A percentile compares a stretch with the other conserved stretches of the same genome.
Evolutionary conservation across 2,888 invertebrate species (phyloP).

Genomic region (Cyrtodaria siliqua): DNA sequence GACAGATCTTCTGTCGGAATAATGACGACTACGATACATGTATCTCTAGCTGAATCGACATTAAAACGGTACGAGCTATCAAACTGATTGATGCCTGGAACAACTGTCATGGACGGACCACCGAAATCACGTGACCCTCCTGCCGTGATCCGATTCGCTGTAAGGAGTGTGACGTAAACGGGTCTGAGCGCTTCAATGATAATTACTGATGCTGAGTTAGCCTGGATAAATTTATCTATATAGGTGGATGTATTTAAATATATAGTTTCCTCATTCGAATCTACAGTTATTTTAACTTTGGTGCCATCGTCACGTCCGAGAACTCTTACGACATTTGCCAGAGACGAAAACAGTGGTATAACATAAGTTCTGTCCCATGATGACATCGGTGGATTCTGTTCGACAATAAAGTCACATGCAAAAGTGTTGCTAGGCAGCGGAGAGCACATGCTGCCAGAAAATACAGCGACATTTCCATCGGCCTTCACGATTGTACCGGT

Average conservation of each 20-base stretch:
- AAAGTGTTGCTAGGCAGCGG: slow-evolving; percentile 11
- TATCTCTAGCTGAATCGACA: neutral
- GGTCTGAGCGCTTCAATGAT: neutral
- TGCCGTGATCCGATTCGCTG: too few relatives aligned
- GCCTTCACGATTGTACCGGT: slow-evolving; percentile 47
- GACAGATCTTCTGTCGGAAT: slow-evolving; percentile 6
- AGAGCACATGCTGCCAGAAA: slow-evolving; percentile 39
- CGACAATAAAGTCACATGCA: slow-evolving; percentile 36
- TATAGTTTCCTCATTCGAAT: too few relatives aligned
- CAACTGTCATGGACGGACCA: slow-evolving; percentile 31
- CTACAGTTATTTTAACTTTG: slow-evolving; percentile 8
- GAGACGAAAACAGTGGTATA: slow-evolving; percentile 26
- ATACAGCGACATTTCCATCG: slow-evolving; percentile 42
- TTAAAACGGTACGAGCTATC: slow-evolving; percentile 22
- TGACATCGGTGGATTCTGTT: slow-evolving; percentile 31
- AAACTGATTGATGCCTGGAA: slow-evolving; percentile 37
- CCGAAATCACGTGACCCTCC: too few relatives aligned
- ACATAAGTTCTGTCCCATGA: slow-evolving; percentile 39
- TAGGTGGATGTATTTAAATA: too few relatives aligned
- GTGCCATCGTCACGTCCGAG: slow-evolving; percentile 44
- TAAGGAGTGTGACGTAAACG: too few relatives aligned
- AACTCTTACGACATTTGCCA: slow-evolving; percentile 29
- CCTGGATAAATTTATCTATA: neutral
- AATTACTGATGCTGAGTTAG: slow-evolving; percentile 1
- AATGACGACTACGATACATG: slow-evolving; percentile 10